Conservation (phyloP, 2,113 vertebrate species). For the Herpetotheres cachinnans region DNA sequence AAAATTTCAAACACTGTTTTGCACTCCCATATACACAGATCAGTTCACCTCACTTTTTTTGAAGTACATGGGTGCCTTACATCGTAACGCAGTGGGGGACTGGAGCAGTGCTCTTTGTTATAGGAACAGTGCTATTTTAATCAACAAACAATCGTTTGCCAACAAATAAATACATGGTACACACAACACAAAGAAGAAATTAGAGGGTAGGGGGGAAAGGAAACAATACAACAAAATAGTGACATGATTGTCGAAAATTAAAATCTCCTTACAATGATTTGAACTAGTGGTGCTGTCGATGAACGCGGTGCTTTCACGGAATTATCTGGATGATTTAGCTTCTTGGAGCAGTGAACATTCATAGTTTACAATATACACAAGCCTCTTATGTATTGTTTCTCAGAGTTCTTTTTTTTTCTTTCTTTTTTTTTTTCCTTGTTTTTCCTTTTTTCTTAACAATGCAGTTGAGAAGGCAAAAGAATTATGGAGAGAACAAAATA, state of each 20-base stretch:
- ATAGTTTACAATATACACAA: constrained; percentile 83
- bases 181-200: constrained; percentile 83
- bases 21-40: constrained; percentile 87
- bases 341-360: constrained; percentile 73
- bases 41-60: constrained; percentile 79
- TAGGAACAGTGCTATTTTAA: constrained; percentile 93
- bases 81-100: constrained; percentile 76
- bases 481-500: constrained; percentile 70
- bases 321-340: constrained; percentile 71
- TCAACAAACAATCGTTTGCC: constrained; percentile 97
- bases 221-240: constrained; percentile 77
- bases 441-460: constrained; percentile 63
- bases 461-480: constrained; percentile 77
- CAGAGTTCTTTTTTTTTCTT: constrained; percentile 45
- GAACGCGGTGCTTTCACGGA: constrained; percentile 56
- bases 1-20: constrained; percentile 90
- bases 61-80: constrained; percentile 75
- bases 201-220: constrained; percentile 14
- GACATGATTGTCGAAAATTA: constrained; percentile 99
- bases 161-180: constrained; percentile 99
- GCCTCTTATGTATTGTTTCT: constrained; percentile 70
- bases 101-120: constrained; percentile 92
- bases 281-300: constrained; percentile 86
- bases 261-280: constrained; percentile 87
- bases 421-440: constrained; percentile 25